Conservation (phyloP, 1,140 invertebrate species). For the Rhopalosiphum padi region DNA sequence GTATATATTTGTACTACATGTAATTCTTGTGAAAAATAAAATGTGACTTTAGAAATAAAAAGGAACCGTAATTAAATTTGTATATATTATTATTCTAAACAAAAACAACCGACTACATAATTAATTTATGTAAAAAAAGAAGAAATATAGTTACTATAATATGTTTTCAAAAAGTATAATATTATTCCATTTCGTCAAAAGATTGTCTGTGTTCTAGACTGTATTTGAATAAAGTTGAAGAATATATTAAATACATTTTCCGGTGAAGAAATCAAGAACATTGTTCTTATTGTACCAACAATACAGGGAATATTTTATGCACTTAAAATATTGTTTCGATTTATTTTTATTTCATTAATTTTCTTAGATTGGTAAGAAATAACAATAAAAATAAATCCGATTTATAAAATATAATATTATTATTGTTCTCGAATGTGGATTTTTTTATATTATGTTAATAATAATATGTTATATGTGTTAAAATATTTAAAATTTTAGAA, state of each 20-base stretch:
- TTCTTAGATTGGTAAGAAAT: background rate
- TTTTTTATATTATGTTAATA: background rate
- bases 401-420: background rate
- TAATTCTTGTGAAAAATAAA: background rate
- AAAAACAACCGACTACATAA: background rate
- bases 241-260: background rate
- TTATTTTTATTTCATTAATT: background rate
- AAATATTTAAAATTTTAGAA: background rate
- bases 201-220: background rate
- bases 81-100: background rate
- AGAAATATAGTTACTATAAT: background rate
- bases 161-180: background rate
- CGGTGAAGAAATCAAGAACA: background rate
- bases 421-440: background rate
- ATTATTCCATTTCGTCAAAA: background rate
- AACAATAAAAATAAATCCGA: background rate
- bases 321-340: background rate
- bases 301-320: no score
- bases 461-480: background rate
- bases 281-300: background rate
- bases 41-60: background rate
- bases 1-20: background rate
- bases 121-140: constrained; percentile 14
- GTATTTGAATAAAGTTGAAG: background rate
- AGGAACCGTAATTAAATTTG: constrained; percentile 18